Evolutionary conservation across 2,888 invertebrate species (phyloP), one percentile per base, ranked within the genome.

Genomic region (Diplolepis rosae): DNA sequence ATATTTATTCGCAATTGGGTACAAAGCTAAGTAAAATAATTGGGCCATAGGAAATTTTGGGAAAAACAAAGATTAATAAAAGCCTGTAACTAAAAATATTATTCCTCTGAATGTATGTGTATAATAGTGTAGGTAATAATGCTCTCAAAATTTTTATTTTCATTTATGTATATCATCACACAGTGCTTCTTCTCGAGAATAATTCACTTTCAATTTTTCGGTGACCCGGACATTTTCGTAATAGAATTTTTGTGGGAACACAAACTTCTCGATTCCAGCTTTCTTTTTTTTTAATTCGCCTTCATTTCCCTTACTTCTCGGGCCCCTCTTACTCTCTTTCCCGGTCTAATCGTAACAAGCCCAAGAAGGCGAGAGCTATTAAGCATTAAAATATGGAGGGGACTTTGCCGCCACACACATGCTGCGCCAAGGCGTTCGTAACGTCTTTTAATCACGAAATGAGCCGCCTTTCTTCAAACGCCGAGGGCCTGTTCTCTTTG

Each of bases 401-500:
- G 81, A 74, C 80, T 74, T n/a, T 73, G 82, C 82, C 82, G 82
- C 77, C 84, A 84, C 83, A 84, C 84, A 83, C 83, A 83, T 80
- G 84, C 82, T 83, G 84, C 79, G 82, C 77, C 82, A 76, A 84
- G 84, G 84, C 85, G 84, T 84, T 80, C 80, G 85, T 85, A 87
- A 88, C 85, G 86, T 85, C 85, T 85, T 85, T 87, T 85, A 86
- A 87, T 88, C 88, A 87, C 87, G 87, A 85, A 83, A 84, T 80
- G 83, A 83, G 82, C 84, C 85, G 85, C 83, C 85, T 82, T 82
- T 81, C 81, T 84, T 82, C 82, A 83, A 83, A 82, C 79, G 82
- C 73, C 77, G 74, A 70, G 74, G 79, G 82, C 80, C 73, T 78
- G 83, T 82, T 81, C 81, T 80, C 82, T 83, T 83, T 83, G 82